Percentiles rank a stretch among this genome's conserved stretches.
Conservation (phyloP, 2,797 vertebrate genomes). For the Phrynocephalus forsythii region DNA sequence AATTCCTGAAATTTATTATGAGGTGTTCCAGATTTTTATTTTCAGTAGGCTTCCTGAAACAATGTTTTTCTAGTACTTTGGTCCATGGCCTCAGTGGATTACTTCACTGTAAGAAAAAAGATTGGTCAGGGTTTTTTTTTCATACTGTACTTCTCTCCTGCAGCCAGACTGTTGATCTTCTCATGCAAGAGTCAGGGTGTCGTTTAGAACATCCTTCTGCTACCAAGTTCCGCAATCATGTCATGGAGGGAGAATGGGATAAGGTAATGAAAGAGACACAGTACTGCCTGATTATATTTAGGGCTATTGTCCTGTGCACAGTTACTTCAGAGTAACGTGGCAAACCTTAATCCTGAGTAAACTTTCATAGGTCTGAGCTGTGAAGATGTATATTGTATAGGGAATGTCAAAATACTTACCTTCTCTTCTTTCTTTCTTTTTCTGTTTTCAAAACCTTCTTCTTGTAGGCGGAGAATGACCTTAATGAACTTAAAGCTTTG, state of each 20-base stretch:
- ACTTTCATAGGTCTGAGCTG: conserved; percentile 15
- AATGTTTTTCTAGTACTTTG: conserved; percentile 49
- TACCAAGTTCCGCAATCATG: conserved; percentile 99
- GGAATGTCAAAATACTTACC: conserved; percentile 64
- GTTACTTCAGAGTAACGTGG: conserved; percentile 3
- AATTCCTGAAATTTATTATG: conserved; percentile 1
- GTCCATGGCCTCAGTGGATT: conserved; percentile 66
- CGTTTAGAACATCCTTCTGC: conserved; percentile 98
- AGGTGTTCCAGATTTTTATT: conserved; percentile 2
- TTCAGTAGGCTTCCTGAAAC: conserved; percentile 39
- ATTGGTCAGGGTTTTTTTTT: conserved; percentile 77
- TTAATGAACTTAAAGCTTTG: conserved; percentile 99
- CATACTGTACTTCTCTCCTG: conserved; percentile 84
- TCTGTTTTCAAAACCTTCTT: conserved; percentile 72
- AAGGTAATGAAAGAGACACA: conserved; percentile 89
- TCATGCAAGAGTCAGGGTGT: conserved; percentile 99
- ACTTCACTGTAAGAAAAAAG: conserved; percentile 73
- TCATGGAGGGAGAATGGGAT: conserved; percentile 99
- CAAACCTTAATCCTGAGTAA: conserved; percentile 21
- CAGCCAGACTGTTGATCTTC: conserved; percentile 99
- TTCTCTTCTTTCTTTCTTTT: conserved; percentile 78
- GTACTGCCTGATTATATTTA: conserved; percentile 73
- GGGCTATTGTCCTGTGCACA: background rate
- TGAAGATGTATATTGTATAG: conserved; percentile 68
- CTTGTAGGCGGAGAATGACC: conserved; percentile 98